Conservation (phyloP, 1,140 invertebrate species). For the Hycleus phaleratus region DNA sequence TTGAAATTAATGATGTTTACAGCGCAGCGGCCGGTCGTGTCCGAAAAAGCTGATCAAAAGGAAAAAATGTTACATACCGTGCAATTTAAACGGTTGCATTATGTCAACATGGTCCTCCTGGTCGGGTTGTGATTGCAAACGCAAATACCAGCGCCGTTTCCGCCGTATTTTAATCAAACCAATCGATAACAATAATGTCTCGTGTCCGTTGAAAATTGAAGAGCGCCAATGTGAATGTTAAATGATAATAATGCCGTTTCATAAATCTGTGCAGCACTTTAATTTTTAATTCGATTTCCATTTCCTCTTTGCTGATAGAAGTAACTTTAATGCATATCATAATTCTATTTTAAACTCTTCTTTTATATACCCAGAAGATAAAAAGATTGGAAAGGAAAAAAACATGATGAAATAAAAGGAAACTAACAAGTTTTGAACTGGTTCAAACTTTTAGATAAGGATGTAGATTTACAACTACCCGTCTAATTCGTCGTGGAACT, state of each 20-base stretch:
- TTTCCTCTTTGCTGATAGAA: not conserved
- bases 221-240: slow-evolving; percentile 16
- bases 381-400: not conserved
- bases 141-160: slow-evolving; percentile 44
- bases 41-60: slow-evolving; percentile 49
- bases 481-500: no score
- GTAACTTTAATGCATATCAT: not conserved
- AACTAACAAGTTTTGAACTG: no score
- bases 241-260: not conserved
- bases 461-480: no score
- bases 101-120: slow-evolving; percentile 54
- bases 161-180: slow-evolving; percentile 39
- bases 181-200: slow-evolving; percentile 25
- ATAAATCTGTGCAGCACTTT: no score
- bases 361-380: not conserved
- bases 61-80: slow-evolving; percentile 29
- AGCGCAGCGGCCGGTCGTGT: slow-evolving; percentile 55
- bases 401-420: not conserved
- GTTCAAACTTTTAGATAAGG: no score
- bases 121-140: slow-evolving; percentile 52
- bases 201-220: slow-evolving; percentile 37
- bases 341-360: not conserved
- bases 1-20: not conserved
- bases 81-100: slow-evolving; percentile 41
- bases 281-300: no score